Conservation (phyloP, 53 echinoderm and acorn worm species). For the Astropecten irregularis region DNA sequence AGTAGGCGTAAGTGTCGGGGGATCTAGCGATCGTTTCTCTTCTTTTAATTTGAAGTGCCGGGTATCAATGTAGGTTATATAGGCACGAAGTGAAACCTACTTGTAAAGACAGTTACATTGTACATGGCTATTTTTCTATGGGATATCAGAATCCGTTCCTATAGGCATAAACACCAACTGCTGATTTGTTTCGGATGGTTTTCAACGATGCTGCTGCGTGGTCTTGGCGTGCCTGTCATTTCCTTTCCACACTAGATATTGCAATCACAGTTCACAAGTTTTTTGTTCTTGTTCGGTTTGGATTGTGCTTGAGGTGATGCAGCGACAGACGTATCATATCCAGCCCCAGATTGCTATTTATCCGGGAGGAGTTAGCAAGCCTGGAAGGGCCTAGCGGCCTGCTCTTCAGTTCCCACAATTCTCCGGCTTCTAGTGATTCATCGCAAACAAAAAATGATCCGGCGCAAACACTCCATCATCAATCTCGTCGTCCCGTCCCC, state of each 20-base stretch:
- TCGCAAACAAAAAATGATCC: slow-evolving; percentile 24
- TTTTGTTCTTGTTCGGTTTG: too few relatives aligned
- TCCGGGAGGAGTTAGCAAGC: slow-evolving; percentile 19
- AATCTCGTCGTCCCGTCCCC: slow-evolving; percentile 8
- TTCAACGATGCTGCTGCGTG: not conserved
- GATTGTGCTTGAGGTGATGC: slow-evolving; percentile 7
- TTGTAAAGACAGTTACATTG: too few relatives aligned
- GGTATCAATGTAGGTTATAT: too few relatives aligned
- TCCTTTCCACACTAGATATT: slow-evolving; percentile 16
- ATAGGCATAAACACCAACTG: too few relatives aligned
- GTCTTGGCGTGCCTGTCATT: not conserved
- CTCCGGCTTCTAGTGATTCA: slow-evolving; percentile 16
- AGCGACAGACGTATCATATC: slow-evolving; percentile 57
- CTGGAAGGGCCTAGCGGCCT: not conserved
- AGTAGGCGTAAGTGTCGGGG: too few relatives aligned
- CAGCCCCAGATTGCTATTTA: slow-evolving; percentile 37
- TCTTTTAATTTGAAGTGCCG: too few relatives aligned
- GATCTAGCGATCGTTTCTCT: too few relatives aligned
- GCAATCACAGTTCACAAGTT: slow-evolving; percentile 11
- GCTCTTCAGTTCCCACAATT: not conserved
- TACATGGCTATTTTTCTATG: too few relatives aligned
- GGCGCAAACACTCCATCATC: slow-evolving; percentile 35
- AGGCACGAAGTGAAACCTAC: too few relatives aligned
- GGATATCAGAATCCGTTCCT: too few relatives aligned
- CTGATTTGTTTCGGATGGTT: slow-evolving; percentile 4